Evolutionary conservation across 1,140 invertebrate genomes (phyloP).

Genomic region (Lycorma delicatula): DNA sequence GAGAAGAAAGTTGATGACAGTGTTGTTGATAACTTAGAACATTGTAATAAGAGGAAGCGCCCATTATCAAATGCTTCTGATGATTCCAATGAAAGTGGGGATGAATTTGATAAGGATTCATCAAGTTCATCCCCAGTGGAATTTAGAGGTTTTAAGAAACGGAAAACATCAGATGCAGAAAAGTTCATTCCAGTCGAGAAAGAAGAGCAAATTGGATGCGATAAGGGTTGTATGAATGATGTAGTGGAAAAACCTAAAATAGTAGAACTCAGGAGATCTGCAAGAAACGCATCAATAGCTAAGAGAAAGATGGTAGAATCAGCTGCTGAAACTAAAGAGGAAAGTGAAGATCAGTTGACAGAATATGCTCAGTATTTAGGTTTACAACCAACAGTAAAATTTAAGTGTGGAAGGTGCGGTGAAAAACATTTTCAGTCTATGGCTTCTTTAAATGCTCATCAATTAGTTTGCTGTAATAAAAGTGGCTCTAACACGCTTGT

Average conservation of each 20-base stretch:
- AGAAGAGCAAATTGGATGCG: background rate
- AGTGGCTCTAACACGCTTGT: slow-evolving; percentile 33
- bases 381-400: slow-evolving; percentile 55
- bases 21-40: background rate
- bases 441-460: slow-evolving; percentile 50
- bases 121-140: slow-evolving; percentile 1
- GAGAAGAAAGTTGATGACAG: background rate
- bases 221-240: background rate
- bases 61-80: background rate
- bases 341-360: slow-evolving; percentile 15
- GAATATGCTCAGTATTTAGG: slow-evolving; percentile 64
- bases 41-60: background rate
- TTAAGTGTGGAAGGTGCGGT: slow-evolving; percentile 56
- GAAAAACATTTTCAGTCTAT: slow-evolving; percentile 47
- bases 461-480: slow-evolving; percentile 45
- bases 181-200: background rate
- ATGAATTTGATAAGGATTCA: background rate
- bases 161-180: slow-evolving; percentile 14
- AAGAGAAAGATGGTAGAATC: background rate
- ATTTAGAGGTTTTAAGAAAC: slow-evolving; percentile 23
- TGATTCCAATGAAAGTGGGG: background rate
- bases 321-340: background rate
- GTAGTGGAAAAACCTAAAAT: background rate
- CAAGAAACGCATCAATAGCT: background rate
- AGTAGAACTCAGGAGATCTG: background rate